Evolutionary conservation across 2,113 vertebrate genomes (phyloP), one percentile per base, ranked within the genome.

Genomic region (Scolopax mira): DNA sequence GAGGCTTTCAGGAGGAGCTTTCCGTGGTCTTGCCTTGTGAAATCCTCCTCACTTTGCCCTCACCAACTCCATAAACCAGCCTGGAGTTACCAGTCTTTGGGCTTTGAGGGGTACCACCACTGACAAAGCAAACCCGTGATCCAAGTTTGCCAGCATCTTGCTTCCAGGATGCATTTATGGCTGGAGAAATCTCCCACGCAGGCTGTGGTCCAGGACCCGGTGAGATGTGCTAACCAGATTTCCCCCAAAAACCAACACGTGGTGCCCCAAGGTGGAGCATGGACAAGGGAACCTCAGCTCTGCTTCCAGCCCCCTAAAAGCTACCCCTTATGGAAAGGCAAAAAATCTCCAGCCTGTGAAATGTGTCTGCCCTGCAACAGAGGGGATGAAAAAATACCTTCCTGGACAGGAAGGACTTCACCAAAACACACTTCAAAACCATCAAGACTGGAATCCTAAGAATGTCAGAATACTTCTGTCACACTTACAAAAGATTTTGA

Each of bases 171-270:
- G 27, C 12, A 42, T 70, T 66, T 73, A 22, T 5, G 67, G 58
- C 44, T 89, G 71, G 25, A 80, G 54, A 73, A 85, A 19, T 24
- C 55, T 77, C 44, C 52, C 23, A 16, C 16, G 13, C 2, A 39
- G 70, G 60, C 37, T 73, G 39, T 18, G 35, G 44, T n/a, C 9
- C 44, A 49, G 64, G 30, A 69, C 13, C 7, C 14, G 5, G 51
- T 0, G 3, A 73, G 69, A 35, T 25, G 41, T 1, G 17, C 27
- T 15, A 66, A 41, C 28, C 41, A 8, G 8, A 12, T 16, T 31
- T 28, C 27, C 51, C 61, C 23, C 25, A 30, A 65, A 64, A 30
- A 12, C 10, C 30, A 67, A 54, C 7, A 7, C 8, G 3, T 2
- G 18, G 80, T 54, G 39, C 57, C 73, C 41, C 35, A 28, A n/a